Conservation (phyloP, 2,113 vertebrate species). For the Osmerus eperlanus region DNA sequence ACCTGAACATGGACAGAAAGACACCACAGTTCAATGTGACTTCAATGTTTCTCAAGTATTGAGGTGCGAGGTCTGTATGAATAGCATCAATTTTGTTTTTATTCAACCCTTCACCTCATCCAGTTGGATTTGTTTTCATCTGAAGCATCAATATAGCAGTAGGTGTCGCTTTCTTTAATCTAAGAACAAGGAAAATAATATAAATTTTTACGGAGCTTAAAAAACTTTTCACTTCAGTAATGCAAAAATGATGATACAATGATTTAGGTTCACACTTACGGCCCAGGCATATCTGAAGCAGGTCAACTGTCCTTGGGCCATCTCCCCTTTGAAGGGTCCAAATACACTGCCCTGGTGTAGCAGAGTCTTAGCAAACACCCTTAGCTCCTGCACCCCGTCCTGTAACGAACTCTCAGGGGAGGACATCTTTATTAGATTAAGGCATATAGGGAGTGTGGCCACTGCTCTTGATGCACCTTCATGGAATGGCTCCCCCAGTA, state of each 20-base stretch:
- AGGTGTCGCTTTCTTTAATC: slow-evolving; percentile 57
- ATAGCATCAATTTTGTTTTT: background rate
- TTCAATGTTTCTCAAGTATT: background rate
- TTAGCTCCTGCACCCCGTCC: slow-evolving; percentile 34
- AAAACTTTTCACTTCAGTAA: background rate
- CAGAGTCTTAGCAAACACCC: slow-evolving; percentile 56
- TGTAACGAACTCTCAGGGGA: background rate
- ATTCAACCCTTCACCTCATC: slow-evolving; percentile 64
- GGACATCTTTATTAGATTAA: slow-evolving; percentile 28
- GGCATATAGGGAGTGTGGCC: slow-evolving; percentile 57
- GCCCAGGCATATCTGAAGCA: slow-evolving; percentile 73
- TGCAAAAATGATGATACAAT: background rate
- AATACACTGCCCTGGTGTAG: slow-evolving; percentile 69
- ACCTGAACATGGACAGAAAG: slow-evolving; percentile 47
- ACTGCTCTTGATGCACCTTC: slow-evolving; percentile 47
- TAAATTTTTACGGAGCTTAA: background rate
- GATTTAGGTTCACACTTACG: slow-evolving; percentile 44
- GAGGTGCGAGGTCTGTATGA: background rate
- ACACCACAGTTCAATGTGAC: background rate
- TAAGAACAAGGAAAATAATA: slow-evolving; percentile 4
- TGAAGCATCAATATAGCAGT: slow-evolving; percentile 66
- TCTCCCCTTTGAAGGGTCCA: slow-evolving; percentile 69
- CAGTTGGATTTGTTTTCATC: slow-evolving; percentile 75
- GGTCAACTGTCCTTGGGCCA: slow-evolving; percentile 47
- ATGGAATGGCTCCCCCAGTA: slow-evolving; percentile 54